These are phyloP conservation scores for Lymantria monacha DNA, from an alignment of 2,888 invertebrate genomes.

Conservation along the genomic window DNA sequence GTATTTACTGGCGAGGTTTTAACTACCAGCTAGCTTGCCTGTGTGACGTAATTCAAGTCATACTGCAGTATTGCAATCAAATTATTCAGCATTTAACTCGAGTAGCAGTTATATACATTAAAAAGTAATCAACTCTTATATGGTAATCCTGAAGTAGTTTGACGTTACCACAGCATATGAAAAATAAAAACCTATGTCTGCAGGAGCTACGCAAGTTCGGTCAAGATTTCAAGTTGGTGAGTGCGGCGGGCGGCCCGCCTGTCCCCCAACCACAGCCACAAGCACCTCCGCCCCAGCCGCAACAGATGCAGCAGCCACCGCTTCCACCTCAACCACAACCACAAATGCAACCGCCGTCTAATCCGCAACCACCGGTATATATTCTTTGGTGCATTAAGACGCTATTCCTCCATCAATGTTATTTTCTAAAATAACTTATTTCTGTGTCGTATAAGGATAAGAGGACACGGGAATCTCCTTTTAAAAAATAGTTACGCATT, in stretches of 20 bases:
- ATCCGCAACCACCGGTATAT: constrained; percentile 30
- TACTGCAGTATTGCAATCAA: too few species aligned
- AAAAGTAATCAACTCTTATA: too few species aligned
- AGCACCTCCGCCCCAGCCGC: constrained; percentile 35
- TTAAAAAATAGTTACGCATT: too few species aligned
- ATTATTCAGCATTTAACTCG: too few species aligned
- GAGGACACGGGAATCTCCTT: too few species aligned
- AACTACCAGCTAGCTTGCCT: too few species aligned
- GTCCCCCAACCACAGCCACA: constrained; percentile 36
- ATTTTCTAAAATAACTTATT: background rate
- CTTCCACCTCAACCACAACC: constrained; percentile 31
- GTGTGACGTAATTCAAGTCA: too few species aligned
- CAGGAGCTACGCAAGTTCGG: constrained; percentile 90
- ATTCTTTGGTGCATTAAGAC: background rate
- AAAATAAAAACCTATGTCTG: background rate
- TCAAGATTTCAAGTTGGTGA: constrained; percentile 88
- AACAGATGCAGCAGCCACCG: constrained; percentile 33
- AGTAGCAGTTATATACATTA: too few species aligned
- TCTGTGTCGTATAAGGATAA: too few species aligned
- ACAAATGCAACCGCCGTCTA: constrained; percentile 18
- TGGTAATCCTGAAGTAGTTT: too few species aligned
- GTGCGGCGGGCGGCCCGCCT: constrained; percentile 54
- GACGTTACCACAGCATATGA: too few species aligned
- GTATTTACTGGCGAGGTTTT: too few species aligned
- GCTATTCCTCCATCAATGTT: background rate